Evolutionary conservation across 2,888 invertebrate genomes (phyloP).

Genomic region (Tanypteryx hageni): DNA sequence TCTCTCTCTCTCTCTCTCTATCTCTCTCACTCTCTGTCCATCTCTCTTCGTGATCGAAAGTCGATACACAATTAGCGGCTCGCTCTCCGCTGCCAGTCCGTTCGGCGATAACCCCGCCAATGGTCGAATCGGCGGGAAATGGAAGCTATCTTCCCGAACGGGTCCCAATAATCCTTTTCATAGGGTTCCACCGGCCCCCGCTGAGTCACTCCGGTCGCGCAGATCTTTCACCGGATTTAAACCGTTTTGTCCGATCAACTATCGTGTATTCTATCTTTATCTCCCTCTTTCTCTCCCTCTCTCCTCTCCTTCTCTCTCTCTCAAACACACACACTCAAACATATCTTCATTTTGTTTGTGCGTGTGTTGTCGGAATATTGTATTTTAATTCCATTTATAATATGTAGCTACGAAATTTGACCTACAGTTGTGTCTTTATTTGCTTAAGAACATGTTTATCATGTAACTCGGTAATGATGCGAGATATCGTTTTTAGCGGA

Average conservation of each 20-base stretch:
- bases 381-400: too few species aligned
- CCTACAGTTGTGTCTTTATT: too few species aligned
- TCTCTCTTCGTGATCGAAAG: background rate
- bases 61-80: slow-evolving; percentile 36
- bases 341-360: background rate
- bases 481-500: too few species aligned
- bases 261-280: background rate
- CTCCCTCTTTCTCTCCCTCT: too few species aligned
- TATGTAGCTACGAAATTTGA: too few species aligned
- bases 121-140: slow-evolving; percentile 18
- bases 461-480: too few species aligned
- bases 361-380: too few species aligned
- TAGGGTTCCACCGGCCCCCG: background rate
- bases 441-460: too few species aligned
- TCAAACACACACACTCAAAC: background rate
- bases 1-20: background rate
- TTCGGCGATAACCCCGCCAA: background rate
- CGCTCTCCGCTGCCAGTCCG: background rate
- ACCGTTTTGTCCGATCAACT: background rate
- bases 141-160: background rate
- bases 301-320: background rate
- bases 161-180: background rate
- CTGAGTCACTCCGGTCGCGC: background rate
- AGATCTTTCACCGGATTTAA: background rate
- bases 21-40: background rate